A percentile compares a stretch with the other conserved stretches of the same genome.
phyloP scores from a whole-genome alignment of 2,888 invertebrate genomes.

The Erpobdella octoculata region DNA sequence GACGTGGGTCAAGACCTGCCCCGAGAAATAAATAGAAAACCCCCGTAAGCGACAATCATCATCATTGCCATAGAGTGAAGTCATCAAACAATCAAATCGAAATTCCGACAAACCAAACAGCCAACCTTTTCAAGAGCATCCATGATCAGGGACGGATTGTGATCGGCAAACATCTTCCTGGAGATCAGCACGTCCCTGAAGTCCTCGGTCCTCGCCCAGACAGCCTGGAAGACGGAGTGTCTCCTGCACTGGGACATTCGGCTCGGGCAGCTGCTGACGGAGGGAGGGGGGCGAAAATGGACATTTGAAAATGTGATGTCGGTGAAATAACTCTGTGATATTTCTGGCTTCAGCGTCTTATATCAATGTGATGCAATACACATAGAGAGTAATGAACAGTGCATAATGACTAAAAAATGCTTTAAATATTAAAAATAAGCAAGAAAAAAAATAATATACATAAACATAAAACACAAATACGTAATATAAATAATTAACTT shows the following conservation, averaged over 20 bases:
- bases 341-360: no score
- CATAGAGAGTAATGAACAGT: no score
- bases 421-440: no score
- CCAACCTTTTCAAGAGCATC: constrained; percentile 59
- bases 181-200: constrained; percentile 74
- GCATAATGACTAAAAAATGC: no score
- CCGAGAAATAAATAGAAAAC: neutral
- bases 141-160: constrained; percentile 71
- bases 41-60: neutral
- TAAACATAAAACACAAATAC: no score
- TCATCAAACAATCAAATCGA: neutral
- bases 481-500: no score
- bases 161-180: constrained; percentile 76
- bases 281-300: neutral
- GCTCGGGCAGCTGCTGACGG: neutral
- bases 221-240: constrained; percentile 58
- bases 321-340: no score
- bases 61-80: neutral
- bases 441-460: no score
- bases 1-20: constrained; percentile 33
- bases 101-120: neutral
- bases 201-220: constrained; percentile 72
- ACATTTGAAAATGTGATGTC: neutral
- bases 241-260: constrained; percentile 11
- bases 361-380: no score